Base-by-base conservation (phyloP, 2,113 vertebrate genomes). In the Eidolon helvum region DNA sequence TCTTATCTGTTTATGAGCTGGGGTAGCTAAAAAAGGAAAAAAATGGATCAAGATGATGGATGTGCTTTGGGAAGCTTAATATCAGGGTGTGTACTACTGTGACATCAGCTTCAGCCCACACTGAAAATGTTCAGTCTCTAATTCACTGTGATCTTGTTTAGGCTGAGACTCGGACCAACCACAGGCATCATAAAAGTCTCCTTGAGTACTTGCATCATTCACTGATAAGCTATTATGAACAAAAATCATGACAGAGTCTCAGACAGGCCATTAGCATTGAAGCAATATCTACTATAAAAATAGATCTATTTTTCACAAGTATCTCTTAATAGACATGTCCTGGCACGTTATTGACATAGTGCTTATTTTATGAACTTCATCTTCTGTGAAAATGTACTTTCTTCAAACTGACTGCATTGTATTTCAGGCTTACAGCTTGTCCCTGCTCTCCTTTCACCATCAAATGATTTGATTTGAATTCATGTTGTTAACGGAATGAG, bases 401-500 rank as follows among this genome's bases (percentile, higher is more conserved):
- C 30, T 33, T 96, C 71, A 33, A 19, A 38, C 15, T 35, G 43
- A 45, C 9, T 35, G 10, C 9, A 74, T 53, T 91, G 22, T 16
- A 14, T 78, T 93, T 87, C 65, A 90, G 59, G 12, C 19, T 93
- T 50, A 24, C 2, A 43, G 19, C 45, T 71, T 40, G 30, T 14
- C 2, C 21, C 22, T 30, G 38, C 21, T 66, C 33, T n/a, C 5
- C n/a, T 75, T 55, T 28, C 15, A 28, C 48, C 15, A 6, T 84
- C 53, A 35, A 86, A 7, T 95, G 84, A 86, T 84, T 98, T 87
- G 68, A 74, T 88, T 96, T 91, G 97, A 95, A 88, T 88, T 91
- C 91, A 57, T 92, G 94, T 91, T 93, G 80, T 96, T 59, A 77
- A 85, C 80, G 97, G 96, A 97, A 96, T 98, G 98, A 82, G 94